These are phyloP conservation scores for Ammodytes marinus DNA, from an alignment of 2,113 vertebrate species.

Conservation along the genomic window DNA sequence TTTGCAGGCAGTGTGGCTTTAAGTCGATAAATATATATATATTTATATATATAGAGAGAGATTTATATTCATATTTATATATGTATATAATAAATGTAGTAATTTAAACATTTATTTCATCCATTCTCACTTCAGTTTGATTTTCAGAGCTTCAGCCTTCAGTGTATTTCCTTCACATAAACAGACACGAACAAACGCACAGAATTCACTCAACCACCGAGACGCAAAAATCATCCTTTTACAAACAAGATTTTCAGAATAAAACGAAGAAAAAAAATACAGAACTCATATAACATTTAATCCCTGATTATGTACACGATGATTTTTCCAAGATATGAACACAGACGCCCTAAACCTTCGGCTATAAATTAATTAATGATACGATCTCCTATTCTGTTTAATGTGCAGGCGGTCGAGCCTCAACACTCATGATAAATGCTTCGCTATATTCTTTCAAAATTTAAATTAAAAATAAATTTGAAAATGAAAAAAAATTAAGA, in stretches of 20 bases:
- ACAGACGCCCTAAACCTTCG: constrained; percentile 83
- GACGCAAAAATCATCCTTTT: constrained; percentile 68
- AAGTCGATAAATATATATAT: constrained; percentile 78
- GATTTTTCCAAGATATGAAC: constrained; percentile 86
- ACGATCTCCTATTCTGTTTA: constrained; percentile 49
- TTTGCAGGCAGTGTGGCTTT: constrained; percentile 89
- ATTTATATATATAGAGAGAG: constrained; percentile 50
- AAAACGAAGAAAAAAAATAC: constrained; percentile 55
- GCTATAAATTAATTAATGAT: neutral
- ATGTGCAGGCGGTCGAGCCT: constrained; percentile 13
- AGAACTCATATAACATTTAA: constrained; percentile 75
- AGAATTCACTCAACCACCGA: constrained; percentile 11
- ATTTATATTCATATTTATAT: constrained; percentile 35
- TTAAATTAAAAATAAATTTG: constrained; percentile 4
- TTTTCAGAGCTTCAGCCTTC: constrained; percentile 82
- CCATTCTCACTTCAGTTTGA: constrained; percentile 62
- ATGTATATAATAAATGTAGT: constrained; percentile 63
- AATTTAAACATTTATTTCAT: constrained; percentile 50
- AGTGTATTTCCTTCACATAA: constrained; percentile 89
- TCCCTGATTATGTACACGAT: constrained; percentile 92
- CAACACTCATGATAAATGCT: constrained; percentile 28
- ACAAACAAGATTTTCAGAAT: constrained; percentile 70
- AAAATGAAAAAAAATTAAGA: constrained; percentile 17
- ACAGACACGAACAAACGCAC: constrained; percentile 32
- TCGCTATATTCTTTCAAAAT: constrained; percentile 17